These are phyloP conservation scores for Cecropterus lyciades DNA, from an alignment of 1,140 invertebrate genomes.

Conservation along the genomic window DNA sequence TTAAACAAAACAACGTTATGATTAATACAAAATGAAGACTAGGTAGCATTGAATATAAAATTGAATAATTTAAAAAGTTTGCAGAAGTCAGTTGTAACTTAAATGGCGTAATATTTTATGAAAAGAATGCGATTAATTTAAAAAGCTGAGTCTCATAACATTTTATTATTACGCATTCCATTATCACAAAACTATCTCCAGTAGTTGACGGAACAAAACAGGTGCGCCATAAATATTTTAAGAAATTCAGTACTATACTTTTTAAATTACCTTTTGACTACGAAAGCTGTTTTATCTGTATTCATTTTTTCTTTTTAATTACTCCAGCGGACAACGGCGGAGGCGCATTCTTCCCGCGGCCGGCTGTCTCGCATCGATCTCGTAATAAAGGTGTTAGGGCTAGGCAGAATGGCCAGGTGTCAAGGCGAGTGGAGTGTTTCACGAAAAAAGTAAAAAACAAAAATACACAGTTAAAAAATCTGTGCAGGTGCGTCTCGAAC, in stretches of 20 bases:
- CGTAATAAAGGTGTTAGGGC: slow-evolving; percentile 48
- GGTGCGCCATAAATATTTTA: slow-evolving; percentile 34
- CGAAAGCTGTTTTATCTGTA: slow-evolving; percentile 36
- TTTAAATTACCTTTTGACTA: slow-evolving; percentile 39
- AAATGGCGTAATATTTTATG: slow-evolving; percentile 19
- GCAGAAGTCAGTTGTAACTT: slow-evolving; percentile 3
- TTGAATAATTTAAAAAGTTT: slow-evolving; percentile 6
- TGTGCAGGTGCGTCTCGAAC: slow-evolving; percentile 63
- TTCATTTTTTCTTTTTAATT: slow-evolving; percentile 48
- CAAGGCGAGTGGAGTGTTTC: slow-evolving; percentile 58
- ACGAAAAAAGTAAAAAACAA: slow-evolving; percentile 64
- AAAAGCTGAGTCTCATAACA: slow-evolving; percentile 20
- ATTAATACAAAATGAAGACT: not conserved
- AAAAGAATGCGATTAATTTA: slow-evolving; percentile 6
- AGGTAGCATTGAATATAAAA: not conserved
- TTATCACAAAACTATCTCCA: slow-evolving; percentile 35
- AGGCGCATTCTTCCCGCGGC: slow-evolving; percentile 47
- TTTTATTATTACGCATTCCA: slow-evolving; percentile 25
- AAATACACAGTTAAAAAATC: slow-evolving; percentile 73
- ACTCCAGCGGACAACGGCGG: slow-evolving; percentile 39
- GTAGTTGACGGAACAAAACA: slow-evolving; percentile 34
- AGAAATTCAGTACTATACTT: slow-evolving; percentile 35
- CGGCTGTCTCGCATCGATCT: slow-evolving; percentile 51
- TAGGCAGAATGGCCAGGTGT: slow-evolving; percentile 71
- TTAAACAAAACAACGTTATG: no score